Conservation (phyloP, 2,888 invertebrate genomes). For the Horisme vitalbata region DNA sequence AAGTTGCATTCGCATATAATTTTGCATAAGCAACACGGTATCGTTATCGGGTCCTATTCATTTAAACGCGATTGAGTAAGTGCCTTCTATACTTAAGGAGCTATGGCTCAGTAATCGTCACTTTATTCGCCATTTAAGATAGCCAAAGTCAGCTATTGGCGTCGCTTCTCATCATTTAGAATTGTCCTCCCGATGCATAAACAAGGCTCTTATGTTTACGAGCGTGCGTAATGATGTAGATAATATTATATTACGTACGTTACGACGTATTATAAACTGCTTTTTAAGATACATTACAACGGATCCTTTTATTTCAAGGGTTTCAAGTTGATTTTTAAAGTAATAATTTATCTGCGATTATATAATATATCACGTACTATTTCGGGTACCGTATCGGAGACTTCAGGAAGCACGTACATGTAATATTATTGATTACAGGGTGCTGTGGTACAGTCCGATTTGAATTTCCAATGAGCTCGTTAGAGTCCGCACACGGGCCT, state of each 20-base stretch:
- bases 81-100: slow-evolving; percentile 46
- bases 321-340: background rate
- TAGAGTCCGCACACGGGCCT: slow-evolving; percentile 64
- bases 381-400: slow-evolving; percentile 46
- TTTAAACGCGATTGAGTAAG: slow-evolving; percentile 51
- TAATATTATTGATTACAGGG: slow-evolving; percentile 81
- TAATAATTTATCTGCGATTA: slow-evolving; percentile 30
- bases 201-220: slow-evolving; percentile 35
- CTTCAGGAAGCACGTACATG: slow-evolving; percentile 77
- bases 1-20: slow-evolving; percentile 40
- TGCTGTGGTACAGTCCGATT: slow-evolving; percentile 71
- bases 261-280: background rate
- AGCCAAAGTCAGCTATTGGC: slow-evolving; percentile 43
- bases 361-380: slow-evolving; percentile 41
- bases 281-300: background rate
- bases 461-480: slow-evolving; percentile 83
- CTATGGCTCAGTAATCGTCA: slow-evolving; percentile 51
- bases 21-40: slow-evolving; percentile 36
- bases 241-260: slow-evolving; percentile 25
- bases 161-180: slow-evolving; percentile 24
- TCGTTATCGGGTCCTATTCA: slow-evolving; percentile 46
- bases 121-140: slow-evolving; percentile 61
- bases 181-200: slow-evolving; percentile 40
- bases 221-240: slow-evolving; percentile 23
- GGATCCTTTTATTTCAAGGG: background rate